Base-by-base conservation (phyloP, 2,888 invertebrate species). In the Drosophila heteroneura region DNA sequence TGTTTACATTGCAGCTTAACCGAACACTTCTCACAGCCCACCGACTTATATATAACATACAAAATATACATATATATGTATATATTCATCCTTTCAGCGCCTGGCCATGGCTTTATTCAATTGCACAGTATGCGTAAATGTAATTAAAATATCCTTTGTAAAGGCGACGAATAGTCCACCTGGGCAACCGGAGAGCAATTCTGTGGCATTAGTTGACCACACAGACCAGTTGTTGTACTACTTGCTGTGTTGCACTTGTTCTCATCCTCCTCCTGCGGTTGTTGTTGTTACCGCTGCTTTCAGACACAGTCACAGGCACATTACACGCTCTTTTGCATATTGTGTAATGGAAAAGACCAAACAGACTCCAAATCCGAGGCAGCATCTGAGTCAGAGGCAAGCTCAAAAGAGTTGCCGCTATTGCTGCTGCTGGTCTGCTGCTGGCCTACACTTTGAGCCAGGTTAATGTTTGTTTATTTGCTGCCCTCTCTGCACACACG, bases 301-400 rank as follows among this genome's bases (percentile, higher is more conserved):
- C 81, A 81, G 56, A 56, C 44, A 54, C 57, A 84, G 79, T 59
- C 70, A 76, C 47, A 47, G 58, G 69, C 76, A 85, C 74, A 89
- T 85, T 85, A 88, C 83, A 85, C 73, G 90, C 77, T 85, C 90
- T 70, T 85, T 85, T 88, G 90, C 77, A 90, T 90, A 83, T 88
- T 88, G 90, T 63, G 81, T 75, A 81, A 67, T 74, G 78, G 66
- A 53, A 80, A 63, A 71, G 82, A 63, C 71, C 68, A 56, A 70
- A 56, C 65, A 59, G 59, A 56, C 64, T 56, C 39, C 44, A 59
- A 65, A 62, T 79, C 61, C 60, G 41, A 56, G 61, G 19, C 57
- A 65, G 57, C 22, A 51, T 58, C 56, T 61, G n/a, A 69, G 73
- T 54, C 61, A 65, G 70, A 26, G 33, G 39, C 56, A 63, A 70